Evolutionary conservation across 2,113 vertebrate genomes (phyloP).

Genomic region (Seriola rivoliana): DNA sequence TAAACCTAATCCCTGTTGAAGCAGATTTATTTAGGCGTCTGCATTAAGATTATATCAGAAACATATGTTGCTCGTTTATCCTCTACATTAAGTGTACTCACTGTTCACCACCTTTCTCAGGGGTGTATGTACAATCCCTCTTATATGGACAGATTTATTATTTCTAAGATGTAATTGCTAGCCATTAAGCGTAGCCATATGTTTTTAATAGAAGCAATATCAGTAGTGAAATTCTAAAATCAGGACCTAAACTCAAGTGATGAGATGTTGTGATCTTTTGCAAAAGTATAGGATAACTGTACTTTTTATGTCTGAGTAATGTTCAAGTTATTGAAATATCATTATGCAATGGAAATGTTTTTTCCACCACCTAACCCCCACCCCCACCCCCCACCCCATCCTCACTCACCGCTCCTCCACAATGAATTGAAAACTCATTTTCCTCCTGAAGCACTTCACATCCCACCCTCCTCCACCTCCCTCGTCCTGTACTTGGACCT

Average conservation of each 20-base stretch:
- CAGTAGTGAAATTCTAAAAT: background rate
- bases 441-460: slow-evolving; percentile 25
- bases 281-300: background rate
- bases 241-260: background rate
- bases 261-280: slow-evolving; percentile 4
- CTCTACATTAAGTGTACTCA: slow-evolving; percentile 37
- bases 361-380: background rate
- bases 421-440: slow-evolving; percentile 22
- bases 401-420: background rate
- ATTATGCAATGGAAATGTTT: background rate
- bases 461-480: slow-evolving; percentile 7
- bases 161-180: slow-evolving; percentile 8
- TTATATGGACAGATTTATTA: slow-evolving; percentile 25
- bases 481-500: slow-evolving; percentile 7
- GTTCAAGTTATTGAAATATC: background rate
- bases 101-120: slow-evolving; percentile 21
- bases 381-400: too few species aligned
- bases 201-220: slow-evolving; percentile 27
- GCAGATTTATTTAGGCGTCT: slow-evolving; percentile 64
- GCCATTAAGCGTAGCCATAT: slow-evolving; percentile 26
- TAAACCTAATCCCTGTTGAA: slow-evolving; percentile 47
- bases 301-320: background rate
- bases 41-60: slow-evolving; percentile 61
- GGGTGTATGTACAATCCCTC: slow-evolving; percentile 14
- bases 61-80: slow-evolving; percentile 62